Percentiles rank a stretch among this genome's conserved stretches.
phyloP scores from a whole-genome alignment of 1,140 invertebrate species.

The Ceratitis capitata region DNA sequence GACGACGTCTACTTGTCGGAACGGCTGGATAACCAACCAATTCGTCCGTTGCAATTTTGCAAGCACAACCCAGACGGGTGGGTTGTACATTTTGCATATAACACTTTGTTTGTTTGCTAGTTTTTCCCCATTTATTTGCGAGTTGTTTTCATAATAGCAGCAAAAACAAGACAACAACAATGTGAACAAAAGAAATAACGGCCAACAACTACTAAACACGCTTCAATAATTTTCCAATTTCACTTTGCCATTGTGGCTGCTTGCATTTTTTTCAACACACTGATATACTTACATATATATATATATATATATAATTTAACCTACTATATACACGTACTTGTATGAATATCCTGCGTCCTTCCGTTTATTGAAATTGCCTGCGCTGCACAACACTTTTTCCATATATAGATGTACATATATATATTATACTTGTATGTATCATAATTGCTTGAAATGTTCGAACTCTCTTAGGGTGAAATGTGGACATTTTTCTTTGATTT shows the following conservation, averaged over 20 bases:
- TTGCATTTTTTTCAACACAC: not conserved
- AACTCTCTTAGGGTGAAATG: not conserved
- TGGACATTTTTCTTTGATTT: slow-evolving; percentile 31
- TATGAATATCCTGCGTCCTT: not conserved
- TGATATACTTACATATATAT: not conserved
- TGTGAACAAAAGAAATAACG: not conserved
- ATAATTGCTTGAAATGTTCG: too few relatives aligned
- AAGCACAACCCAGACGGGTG: too few relatives aligned
- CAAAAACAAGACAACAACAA: not conserved
- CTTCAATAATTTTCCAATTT: slow-evolving; percentile 36
- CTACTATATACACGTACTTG: not conserved
- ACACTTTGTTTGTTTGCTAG: not conserved
- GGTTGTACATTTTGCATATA: not conserved
- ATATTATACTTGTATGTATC: too few relatives aligned
- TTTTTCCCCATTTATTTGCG: not conserved
- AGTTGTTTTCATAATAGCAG: not conserved
- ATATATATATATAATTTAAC: not conserved
- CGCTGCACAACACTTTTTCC: too few relatives aligned
- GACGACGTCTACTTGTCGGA: not conserved
- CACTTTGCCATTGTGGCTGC: slow-evolving; percentile 26
- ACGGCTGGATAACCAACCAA: too few relatives aligned
- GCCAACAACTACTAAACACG: not conserved
- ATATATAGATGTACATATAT: too few relatives aligned
- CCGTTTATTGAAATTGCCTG: not conserved
- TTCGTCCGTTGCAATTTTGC: not conserved